These are phyloP conservation scores for Conomelus anceps DNA, from an alignment of 2,888 invertebrate genomes.

Conservation along the genomic window DNA sequence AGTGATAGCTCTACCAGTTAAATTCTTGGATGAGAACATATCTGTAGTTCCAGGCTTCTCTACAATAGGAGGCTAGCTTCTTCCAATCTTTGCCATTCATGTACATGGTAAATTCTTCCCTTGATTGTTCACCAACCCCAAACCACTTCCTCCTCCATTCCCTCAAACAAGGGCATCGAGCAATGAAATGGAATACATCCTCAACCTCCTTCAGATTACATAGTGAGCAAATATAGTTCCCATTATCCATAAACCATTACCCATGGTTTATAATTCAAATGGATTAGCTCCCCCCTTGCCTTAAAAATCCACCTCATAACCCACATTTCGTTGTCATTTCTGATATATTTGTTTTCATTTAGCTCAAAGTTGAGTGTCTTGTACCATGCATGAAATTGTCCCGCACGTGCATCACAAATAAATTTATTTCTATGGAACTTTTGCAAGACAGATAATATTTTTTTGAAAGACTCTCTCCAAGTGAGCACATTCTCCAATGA, in stretches of 20 bases:
- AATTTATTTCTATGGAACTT: background rate
- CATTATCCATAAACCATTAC: no score
- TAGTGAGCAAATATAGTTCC: background rate
- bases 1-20: no score
- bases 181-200: background rate
- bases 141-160: background rate
- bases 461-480: background rate
- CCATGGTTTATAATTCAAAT: constrained; percentile 14
- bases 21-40: no score
- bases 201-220: background rate
- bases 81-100: no score
- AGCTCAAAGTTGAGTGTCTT: background rate
- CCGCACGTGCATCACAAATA: background rate
- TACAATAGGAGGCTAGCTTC: no score
- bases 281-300: background rate
- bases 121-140: no score
- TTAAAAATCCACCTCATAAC: constrained; percentile 1
- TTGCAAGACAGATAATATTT: background rate
- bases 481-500: background rate
- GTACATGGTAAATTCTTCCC: no score
- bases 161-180: background rate
- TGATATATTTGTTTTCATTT: background rate
- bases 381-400: background rate
- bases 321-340: background rate
- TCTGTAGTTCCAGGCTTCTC: no score